Evolutionary conservation across 2,797 vertebrate species (phyloP), one percentile per base, ranked within the genome.

Genomic region (Amblyopsis hoosieri): DNA sequence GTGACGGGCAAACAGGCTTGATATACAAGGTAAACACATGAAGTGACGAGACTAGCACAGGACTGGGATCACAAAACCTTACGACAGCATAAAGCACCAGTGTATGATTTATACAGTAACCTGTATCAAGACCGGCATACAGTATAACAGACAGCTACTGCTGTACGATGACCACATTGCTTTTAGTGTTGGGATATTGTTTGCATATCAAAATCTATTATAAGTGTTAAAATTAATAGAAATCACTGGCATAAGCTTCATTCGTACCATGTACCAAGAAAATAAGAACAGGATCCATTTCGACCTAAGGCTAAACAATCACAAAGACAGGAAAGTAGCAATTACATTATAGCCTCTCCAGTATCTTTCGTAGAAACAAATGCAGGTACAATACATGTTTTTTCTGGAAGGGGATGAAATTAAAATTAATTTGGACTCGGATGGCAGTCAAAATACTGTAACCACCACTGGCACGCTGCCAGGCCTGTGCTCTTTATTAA

Each of bases 271-370:
- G 54, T 48, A 23, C 49, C 66, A 3, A 7, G 15, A 73, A 53
- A 8, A 55, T 47, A 60, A 56, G 46, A 66, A 8, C 42, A 57
- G 59, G 75, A 74, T 66, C 73, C 56, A 50, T 11, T 33, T 33
- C 63, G 60, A 56, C 63, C 72, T 51, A 19, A 59, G 69, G 60
- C 73, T 66, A 69, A 79, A 83, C 67, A 46, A 48, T 63, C 51
- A 71, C 51, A 29, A 3, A 45, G 62, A 55, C 73, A 66, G 62
- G 54, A 71, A 77, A 62, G 65, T 19, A 48, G 6, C 45, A 65
- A 14, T 67, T 72, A 67, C 15, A 70, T 63, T 57, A 47, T 19
- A 46, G 54, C 45, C 52, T 49, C 37, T 53, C 14, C 46, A 61
- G 37, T 47, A 37, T 46, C 7, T 42, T 64, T 7, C 57, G 64